Base-by-base conservation (phyloP, 2,797 vertebrate species). In the Enteromius fasciolatus region DNA sequence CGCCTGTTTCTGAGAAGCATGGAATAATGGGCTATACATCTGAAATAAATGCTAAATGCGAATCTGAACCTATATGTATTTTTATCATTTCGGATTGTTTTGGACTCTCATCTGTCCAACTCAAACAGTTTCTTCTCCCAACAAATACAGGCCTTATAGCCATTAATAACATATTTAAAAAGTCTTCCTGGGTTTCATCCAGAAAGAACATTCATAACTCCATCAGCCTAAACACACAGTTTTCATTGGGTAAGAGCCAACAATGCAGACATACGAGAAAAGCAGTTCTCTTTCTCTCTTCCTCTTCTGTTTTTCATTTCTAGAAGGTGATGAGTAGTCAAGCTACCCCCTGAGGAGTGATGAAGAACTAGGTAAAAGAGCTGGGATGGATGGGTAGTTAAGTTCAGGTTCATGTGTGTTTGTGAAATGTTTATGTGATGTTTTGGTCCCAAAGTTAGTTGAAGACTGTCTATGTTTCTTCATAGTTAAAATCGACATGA, bases 81-180 rank as follows among this genome's bases (percentile, higher is more conserved):
- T 87, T 86, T 80, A 86, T 76, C 76, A 66, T 88, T 86, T 87
- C 50, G 48, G 83, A 85, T 78, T 83, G 57, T 78, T 84, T 89
- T 79, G 64, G 54, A 74, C 59, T 79, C 25, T 76, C 82, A 23
- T 73, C 50, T 69, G 31, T 87, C 86, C 83, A 87, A 86, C 75
- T 77, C 80, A 88, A 88, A 88, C 83, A 87, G 72, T 77, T 82
- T 31, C 48, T 41, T 48, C 28, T 82, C 85, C 84, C 86, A 86
- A 84, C 66, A 73, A 74, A 81, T 82, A 85, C 85, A 85, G 82
- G 61, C 70, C 66, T 18, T 76, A 82, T 80, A 39, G 84, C 87
- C 87, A 89, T 89, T 88, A 90, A 89, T 85, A 90, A 89, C 84
- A 87, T 50, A 85, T 82, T 88, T 78, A 87, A 85, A 87, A 87